Evolutionary conservation across 1,140 invertebrate species (phyloP), one percentile per base, ranked within the genome.

Genomic region (Pogonognathellus flavescens): DNA sequence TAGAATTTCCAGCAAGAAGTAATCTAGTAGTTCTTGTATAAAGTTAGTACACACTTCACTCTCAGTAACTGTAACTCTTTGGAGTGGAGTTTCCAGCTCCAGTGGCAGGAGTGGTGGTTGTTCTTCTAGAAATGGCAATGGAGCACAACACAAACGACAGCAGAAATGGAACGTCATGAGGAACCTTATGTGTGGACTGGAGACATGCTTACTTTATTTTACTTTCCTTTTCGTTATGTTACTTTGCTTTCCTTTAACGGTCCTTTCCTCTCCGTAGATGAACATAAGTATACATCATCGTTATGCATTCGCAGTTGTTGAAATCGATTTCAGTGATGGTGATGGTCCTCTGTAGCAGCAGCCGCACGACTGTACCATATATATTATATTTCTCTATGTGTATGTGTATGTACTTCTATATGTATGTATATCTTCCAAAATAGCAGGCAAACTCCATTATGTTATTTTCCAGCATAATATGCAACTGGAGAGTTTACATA

Each of bases 241-340:
- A 14, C 53, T 13, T 57, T 76, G n/a, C 70, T 76, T 50, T 76
- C 3, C 5, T 18, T 31, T 41, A 41, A 13, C 22, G 6, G 8
- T 41, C 25, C 70, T 72, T 72, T 76, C 25, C 70, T 76, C 31
- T 76, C 41, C 66, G n/a, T 31, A 76, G 70, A 76, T 76, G 70
- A 76, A 76, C 70, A 76, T 76, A 76, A 76, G 70, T 76, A 76
- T 76, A 76, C 70, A 76, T 76, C 70, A 76, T 76, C 70, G 70
- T 76, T 76, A 76, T 76, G 70, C 41, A 76, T 76, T 76, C 70
- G 41, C 70, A 76, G 70, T 76, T 76, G 41, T 76, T 76, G 25
- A 76, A 76, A 76, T 76, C 70, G 70, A 76, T 76, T 76, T 76
- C 70, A 13, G 25, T 76, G 70, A 76, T 76, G 70, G 70, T 76